Conservation (phyloP, 2,888 invertebrate species). For the Spatulosminthurus flaviceps region DNA sequence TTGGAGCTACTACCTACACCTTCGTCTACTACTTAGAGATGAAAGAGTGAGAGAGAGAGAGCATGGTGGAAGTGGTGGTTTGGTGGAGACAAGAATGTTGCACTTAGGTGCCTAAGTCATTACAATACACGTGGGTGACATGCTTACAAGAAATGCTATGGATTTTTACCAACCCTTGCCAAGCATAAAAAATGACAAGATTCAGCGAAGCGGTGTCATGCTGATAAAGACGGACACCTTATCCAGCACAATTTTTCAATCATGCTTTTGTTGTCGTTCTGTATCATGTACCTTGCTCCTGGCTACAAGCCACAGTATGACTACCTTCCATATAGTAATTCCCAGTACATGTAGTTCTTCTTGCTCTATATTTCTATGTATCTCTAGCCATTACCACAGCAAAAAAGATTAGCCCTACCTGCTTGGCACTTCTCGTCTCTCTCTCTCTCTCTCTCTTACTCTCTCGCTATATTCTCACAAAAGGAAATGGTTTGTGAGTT, state of each 20-base stretch:
- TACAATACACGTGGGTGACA: constrained; percentile 32
- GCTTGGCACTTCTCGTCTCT: neutral
- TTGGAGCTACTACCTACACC: no score
- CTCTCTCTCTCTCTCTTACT: neutral
- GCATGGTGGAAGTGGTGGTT: neutral
- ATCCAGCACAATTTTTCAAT: constrained; percentile 47
- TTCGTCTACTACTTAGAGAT: no score
- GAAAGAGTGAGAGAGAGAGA: neutral
- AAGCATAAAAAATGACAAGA: constrained; percentile 39
- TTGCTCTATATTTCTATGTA: neutral
- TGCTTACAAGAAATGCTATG: constrained; percentile 36
- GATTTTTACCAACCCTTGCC: constrained; percentile 16
- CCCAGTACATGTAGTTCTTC: neutral
- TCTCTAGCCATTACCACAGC: neutral
- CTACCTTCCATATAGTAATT: neutral
- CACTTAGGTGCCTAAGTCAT: constrained; percentile 19
- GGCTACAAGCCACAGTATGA: neutral
- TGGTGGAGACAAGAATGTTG: neutral
- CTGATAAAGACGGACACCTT: constrained; percentile 44
- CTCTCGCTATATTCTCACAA: neutral
- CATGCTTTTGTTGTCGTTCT: constrained; percentile 37
- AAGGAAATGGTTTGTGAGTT: constrained; percentile 7
- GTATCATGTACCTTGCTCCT: neutral
- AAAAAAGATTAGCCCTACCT: neutral
- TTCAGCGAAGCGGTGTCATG: constrained; percentile 37